phyloP scores from a whole-genome alignment of 2,113 vertebrate species.

The Naja naja region DNA sequence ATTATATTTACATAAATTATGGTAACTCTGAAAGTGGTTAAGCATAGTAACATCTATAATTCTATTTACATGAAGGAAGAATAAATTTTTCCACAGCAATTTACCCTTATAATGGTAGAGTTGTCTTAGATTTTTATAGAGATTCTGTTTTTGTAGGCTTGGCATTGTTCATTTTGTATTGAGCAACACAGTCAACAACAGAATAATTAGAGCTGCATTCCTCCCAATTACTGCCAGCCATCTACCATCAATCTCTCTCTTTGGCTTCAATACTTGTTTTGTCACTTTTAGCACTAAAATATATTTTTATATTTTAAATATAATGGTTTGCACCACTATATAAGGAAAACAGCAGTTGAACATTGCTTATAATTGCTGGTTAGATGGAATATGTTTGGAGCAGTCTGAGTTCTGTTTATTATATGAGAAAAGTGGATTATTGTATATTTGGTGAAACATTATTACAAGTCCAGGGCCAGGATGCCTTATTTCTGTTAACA shows the following conservation, averaged over 20 bases:
- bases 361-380: background rate
- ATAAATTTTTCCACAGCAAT: background rate
- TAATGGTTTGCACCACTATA: background rate
- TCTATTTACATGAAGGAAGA: background rate
- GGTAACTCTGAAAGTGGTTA: background rate
- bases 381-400: background rate
- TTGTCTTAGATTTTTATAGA: background rate
- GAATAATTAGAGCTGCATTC: background rate
- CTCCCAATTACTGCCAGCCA: background rate
- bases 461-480: background rate
- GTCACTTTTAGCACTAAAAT: conserved; percentile 1
- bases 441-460: background rate
- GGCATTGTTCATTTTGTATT: background rate
- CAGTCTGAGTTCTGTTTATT: background rate
- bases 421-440: background rate
- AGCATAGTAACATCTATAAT: background rate
- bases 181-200: background rate
- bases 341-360: background rate
- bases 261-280: background rate
- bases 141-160: background rate
- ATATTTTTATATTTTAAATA: background rate
- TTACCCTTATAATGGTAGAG: background rate
- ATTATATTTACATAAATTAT: background rate
- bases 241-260: conserved; percentile 2
- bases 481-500: background rate